Evolutionary conservation across 1,140 invertebrate species (phyloP).

Genomic region (Bactericera cockerelli): DNA sequence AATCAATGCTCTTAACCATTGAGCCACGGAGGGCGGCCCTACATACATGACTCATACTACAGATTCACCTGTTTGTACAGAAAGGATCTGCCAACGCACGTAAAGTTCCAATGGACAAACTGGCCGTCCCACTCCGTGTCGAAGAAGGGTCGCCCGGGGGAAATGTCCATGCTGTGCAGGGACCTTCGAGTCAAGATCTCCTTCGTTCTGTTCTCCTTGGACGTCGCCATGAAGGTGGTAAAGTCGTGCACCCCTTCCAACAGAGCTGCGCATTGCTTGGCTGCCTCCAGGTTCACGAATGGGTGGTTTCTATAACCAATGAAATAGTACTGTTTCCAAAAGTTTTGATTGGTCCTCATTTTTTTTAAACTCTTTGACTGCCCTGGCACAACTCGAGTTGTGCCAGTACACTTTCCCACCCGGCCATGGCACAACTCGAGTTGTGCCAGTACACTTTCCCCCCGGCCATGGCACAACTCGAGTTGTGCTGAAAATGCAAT

Average conservation of each 20-base stretch:
- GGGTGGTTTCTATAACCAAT: conserved; percentile 8
- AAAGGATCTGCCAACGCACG: conserved; percentile 16
- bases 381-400: too few species aligned
- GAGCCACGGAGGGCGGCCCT: too few species aligned
- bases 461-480: too few species aligned
- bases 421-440: too few species aligned
- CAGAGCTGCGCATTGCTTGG: conserved; percentile 13
- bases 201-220: neutral
- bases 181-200: conserved; percentile 12
- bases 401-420: too few species aligned
- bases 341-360: too few species aligned
- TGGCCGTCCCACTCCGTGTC: conserved; percentile 11
- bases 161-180: conserved; percentile 12
- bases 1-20: too few species aligned
- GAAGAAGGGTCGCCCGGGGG: conserved; percentile 15
- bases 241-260: conserved; percentile 18
- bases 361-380: too few species aligned
- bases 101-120: conserved; percentile 17
- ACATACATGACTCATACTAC: too few species aligned
- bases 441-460: too few species aligned
- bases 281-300: conserved; percentile 12
- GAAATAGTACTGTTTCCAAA: too few species aligned
- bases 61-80: conserved; percentile 20
- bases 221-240: conserved; percentile 15
- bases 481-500: too few species aligned